These are phyloP conservation scores for Ophion ventricosus DNA, from an alignment of 2,888 invertebrate genomes.

Conservation along the genomic window DNA sequence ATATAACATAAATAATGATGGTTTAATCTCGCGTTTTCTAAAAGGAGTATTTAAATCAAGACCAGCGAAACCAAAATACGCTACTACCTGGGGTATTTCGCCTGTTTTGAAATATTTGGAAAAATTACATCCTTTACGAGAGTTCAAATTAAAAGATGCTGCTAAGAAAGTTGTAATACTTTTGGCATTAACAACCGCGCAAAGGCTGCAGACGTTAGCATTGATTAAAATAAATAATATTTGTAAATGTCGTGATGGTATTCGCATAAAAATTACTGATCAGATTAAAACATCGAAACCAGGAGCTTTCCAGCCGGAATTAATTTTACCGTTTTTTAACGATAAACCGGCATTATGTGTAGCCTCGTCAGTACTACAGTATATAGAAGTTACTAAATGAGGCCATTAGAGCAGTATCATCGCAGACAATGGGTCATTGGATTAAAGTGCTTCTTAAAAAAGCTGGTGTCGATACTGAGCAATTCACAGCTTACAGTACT, in stretches of 20 bases:
- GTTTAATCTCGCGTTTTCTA: slow-evolving; percentile 59
- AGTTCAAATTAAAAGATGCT: slow-evolving; percentile 45
- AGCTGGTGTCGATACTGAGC: neutral
- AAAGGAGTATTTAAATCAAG: slow-evolving; percentile 61
- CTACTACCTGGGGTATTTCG: slow-evolving; percentile 58
- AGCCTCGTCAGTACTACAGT: slow-evolving; percentile 9
- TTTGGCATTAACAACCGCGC: slow-evolving; percentile 63
- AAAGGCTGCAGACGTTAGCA: slow-evolving; percentile 63
- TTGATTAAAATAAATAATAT: slow-evolving; percentile 60
- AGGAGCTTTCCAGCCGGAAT: slow-evolving; percentile 41
- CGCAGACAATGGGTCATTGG: slow-evolving; percentile 2
- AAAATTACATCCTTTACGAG: slow-evolving; percentile 45
- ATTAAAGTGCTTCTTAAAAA: neutral
- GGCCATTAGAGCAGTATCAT: slow-evolving; percentile 1
- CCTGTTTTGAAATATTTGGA: slow-evolving; percentile 57
- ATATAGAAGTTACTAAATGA: slow-evolving; percentile 1
- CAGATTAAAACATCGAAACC: slow-evolving; percentile 58
- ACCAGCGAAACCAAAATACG: slow-evolving; percentile 60
- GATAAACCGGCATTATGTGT: slow-evolving; percentile 26
- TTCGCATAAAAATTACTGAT: slow-evolving; percentile 49
- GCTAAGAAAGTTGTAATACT: slow-evolving; percentile 63
- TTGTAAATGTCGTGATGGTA: slow-evolving; percentile 5
- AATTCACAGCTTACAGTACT: slow-evolving; percentile 1
- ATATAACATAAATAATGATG: slow-evolving; percentile 51
- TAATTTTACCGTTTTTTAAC: slow-evolving; percentile 50